Conservation (phyloP, 1,140 invertebrate species). For the Mactra quadrangularis region DNA sequence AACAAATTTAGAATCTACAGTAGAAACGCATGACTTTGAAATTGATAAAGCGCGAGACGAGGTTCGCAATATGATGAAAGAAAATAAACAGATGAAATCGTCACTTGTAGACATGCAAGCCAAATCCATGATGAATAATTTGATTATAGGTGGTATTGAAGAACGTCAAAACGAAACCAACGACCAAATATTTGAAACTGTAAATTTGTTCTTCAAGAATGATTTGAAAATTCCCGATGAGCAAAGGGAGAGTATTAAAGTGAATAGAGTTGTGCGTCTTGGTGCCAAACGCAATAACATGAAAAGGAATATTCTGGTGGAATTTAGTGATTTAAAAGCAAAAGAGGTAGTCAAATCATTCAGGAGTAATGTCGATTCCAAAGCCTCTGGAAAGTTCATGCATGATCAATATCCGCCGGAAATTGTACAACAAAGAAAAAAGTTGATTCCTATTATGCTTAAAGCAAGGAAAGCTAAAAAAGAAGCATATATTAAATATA, state of each 20-base stretch:
- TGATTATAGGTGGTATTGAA: constrained; percentile 6
- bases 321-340: not conserved
- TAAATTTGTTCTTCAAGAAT: not conserved
- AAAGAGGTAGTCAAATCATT: not conserved
- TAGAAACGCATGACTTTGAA: constrained; percentile 5
- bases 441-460: not conserved
- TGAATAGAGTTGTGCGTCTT: not conserved
- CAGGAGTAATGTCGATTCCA: not conserved
- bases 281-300: not conserved
- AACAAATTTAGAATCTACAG: not conserved
- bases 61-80: not conserved
- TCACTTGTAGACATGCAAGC: not conserved
- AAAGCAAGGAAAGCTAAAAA: not conserved
- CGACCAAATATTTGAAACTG: constrained; percentile 6
- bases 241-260: not conserved
- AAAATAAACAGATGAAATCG: not conserved
- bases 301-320: not conserved
- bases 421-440: not conserved
- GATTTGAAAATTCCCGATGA: constrained; percentile 13
- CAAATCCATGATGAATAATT: constrained; percentile 11
- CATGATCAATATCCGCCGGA: constrained; percentile 7
- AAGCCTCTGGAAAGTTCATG: not conserved
- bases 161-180: not conserved
- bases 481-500: constrained; percentile 22
- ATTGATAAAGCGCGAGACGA: not conserved